Percentiles rank a stretch among this genome's conserved stretches.
These are phyloP conservation scores for Cardiocondyla obscurior DNA, from an alignment of 1,140 invertebrate genomes.

Conservation along the genomic window DNA sequence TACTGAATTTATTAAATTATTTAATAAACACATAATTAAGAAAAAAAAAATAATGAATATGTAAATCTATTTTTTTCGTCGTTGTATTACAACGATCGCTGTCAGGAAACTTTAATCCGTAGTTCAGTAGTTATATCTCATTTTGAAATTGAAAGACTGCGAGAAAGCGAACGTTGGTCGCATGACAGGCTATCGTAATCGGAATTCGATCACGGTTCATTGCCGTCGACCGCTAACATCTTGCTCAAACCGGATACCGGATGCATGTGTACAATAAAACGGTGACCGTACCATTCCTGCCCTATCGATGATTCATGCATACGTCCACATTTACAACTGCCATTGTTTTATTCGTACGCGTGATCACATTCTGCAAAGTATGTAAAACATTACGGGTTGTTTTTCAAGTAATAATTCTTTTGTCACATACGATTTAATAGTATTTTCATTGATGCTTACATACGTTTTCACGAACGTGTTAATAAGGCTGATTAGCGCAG, in stretches of 20 bases:
- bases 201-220: conserved; percentile 69
- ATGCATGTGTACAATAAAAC: conserved; percentile 66
- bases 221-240: conserved; percentile 69
- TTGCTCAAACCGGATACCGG: conserved; percentile 71
- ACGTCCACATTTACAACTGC: conserved; percentile 59
- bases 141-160: conserved; percentile 42
- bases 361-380: conserved; percentile 21
- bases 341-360: conserved; percentile 57
- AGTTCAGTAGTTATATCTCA: background rate
- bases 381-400: background rate
- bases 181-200: conserved; percentile 52
- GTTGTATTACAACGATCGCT: background rate
- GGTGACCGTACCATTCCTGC: conserved; percentile 34
- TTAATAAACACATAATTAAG: too few species aligned
- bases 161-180: conserved; percentile 11
- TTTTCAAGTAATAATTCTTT: conserved; percentile 22
- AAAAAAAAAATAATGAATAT: too few species aligned
- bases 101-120: background rate
- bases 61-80: background rate
- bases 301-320: conserved; percentile 50
- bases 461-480: conserved; percentile 17
- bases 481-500: conserved; percentile 36
- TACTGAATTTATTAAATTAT: background rate
- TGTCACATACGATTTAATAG: background rate
- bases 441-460: background rate